Base-by-base conservation (phyloP, 1,140 invertebrate genomes). In the Euschistus heros region DNA sequence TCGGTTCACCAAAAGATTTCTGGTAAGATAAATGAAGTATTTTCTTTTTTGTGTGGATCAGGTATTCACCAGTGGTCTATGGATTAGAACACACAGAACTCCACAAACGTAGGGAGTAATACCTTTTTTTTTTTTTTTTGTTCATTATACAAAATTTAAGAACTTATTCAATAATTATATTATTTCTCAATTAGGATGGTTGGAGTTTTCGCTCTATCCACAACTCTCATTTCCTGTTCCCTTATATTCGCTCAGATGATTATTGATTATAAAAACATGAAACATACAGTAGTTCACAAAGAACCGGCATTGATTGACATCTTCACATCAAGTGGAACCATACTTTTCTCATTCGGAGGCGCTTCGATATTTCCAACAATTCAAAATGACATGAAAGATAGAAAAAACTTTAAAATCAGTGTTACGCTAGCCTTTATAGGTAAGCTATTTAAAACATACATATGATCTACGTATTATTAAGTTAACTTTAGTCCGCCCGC, bases 1-100 rank as follows among this genome's bases (percentile, higher is more conserved):
- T 87, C 1, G 86, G 85, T 37, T 82, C 84, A 6, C 87, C 88
- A 2, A 85, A 84, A 71, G 84, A 88, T 70, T 87, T 87, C 73
- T 82, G 82, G 86, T 86, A 76, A 77, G 76, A 74, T 71, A 63
- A 37, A 15, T 4, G 5, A 17, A 47, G 46, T 5, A 47, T 2
- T 10, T 44, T 10, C 42, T 10, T 10, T 10, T 44, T 44, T 44
- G 42, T 44, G 7, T 10, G 7, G 42, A 44, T 44, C 7, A 44
- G 17, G 7, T 17, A 47, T 37, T 54, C 37, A 64, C 22, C 33
- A 33, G n/a, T n/a, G n/a, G n/a, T n/a, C n/a, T n/a, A n/a, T n/a
- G n/a, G n/a, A n/a, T n/a, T n/a, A n/a, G n/a, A n/a, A n/a, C n/a
- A n/a, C n/a, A n/a, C n/a, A n/a, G n/a, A n/a, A n/a, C n/a, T n/a